A percentile compares a stretch with the other conserved stretches of the same genome.
Evolutionary conservation across 1,140 invertebrate species (phyloP).

Genomic region (Caenorhabditis inopinata): DNA sequence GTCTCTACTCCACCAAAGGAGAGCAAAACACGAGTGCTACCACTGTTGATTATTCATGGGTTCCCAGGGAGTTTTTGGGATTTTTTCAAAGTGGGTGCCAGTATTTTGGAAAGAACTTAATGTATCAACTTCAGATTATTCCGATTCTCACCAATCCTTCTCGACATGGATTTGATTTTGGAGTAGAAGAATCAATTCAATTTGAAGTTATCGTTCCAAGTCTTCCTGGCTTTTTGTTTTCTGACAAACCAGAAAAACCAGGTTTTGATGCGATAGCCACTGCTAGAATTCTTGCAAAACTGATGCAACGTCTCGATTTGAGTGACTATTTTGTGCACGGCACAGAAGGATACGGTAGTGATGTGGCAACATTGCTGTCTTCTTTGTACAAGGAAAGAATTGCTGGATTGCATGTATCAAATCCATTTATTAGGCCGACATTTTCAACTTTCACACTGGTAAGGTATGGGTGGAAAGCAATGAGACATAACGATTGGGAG

Average conservation of each 20-base stretch:
- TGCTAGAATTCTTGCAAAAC: slow-evolving; percentile 49
- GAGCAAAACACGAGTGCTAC: slow-evolving; percentile 39
- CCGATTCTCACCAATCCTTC: slow-evolving; percentile 51
- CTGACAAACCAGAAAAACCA: slow-evolving; percentile 47
- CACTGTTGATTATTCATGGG: slow-evolving; percentile 50
- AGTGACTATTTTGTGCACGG: slow-evolving; percentile 45
- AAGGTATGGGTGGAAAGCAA: not conserved
- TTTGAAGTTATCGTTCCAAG: slow-evolving; percentile 56
- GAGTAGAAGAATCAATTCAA: slow-evolving; percentile 42
- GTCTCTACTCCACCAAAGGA: slow-evolving; percentile 42
- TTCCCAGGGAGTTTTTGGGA: slow-evolving; percentile 53
- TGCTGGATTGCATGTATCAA: slow-evolving; percentile 45
- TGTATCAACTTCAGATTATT: slow-evolving; percentile 33
- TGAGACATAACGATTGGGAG: not conserved
- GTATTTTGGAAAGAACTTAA: not conserved
- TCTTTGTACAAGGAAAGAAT: slow-evolving; percentile 33
- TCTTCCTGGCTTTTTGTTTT: slow-evolving; percentile 51
- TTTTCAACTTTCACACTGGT: slow-evolving; percentile 16
- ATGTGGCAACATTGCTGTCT: slow-evolving; percentile 46
- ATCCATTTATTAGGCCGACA: slow-evolving; percentile 43
- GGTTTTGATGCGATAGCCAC: slow-evolving; percentile 48
- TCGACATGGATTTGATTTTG: slow-evolving; percentile 55
- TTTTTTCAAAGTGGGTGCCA: slow-evolving; percentile 51
- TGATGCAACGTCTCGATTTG: slow-evolving; percentile 48
- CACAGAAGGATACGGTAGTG: slow-evolving; percentile 39